Evolutionary conservation across 1,140 invertebrate genomes (phyloP).

Genomic region (Scaptodrosophila lebanonensis): DNA sequence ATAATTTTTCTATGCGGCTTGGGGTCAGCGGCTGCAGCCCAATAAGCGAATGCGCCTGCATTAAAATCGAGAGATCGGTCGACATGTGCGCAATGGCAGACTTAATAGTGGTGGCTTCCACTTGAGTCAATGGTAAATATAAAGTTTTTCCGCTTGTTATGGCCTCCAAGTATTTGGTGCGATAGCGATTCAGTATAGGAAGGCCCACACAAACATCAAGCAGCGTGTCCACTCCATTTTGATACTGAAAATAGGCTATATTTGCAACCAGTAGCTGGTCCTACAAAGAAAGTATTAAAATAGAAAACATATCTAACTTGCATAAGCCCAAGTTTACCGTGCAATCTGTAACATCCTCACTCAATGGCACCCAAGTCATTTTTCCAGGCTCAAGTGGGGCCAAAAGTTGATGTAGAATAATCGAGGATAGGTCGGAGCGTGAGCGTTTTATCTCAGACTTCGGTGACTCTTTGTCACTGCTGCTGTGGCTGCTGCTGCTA

Average conservation of each 20-base stretch:
- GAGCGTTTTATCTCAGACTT: constrained; percentile 80
- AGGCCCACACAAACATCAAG: constrained; percentile 62
- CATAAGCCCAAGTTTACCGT: too few species aligned
- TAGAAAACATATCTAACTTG: too few species aligned
- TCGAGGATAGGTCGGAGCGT: constrained; percentile 81
- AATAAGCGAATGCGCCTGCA: constrained; percentile 89
- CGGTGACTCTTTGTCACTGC: constrained; percentile 79
- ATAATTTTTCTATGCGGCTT: constrained; percentile 87
- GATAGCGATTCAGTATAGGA: constrained; percentile 68
- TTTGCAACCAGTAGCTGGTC: constrained; percentile 81
- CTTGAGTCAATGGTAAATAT: constrained; percentile 64
- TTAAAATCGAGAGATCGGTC: constrained; percentile 89
- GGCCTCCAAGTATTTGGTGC: constrained; percentile 63
- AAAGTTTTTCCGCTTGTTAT: constrained; percentile 57
- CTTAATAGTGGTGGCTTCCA: constrained; percentile 64
- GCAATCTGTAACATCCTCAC: constrained; percentile 66
- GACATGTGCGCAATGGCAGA: constrained; percentile 81
- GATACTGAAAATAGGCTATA: constrained; percentile 78
- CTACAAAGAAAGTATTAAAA: constrained; percentile 76
- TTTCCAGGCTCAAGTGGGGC: constrained; percentile 79
- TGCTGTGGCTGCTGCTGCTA: constrained; percentile 44
- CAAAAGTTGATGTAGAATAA: constrained; percentile 83
- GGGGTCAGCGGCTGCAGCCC: constrained; percentile 89
- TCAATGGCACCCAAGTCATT: constrained; percentile 71
- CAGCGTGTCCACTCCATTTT: constrained; percentile 67